Evolutionary conservation across 2,113 vertebrate species (phyloP).

Genomic region (Heptranchias perlo): DNA sequence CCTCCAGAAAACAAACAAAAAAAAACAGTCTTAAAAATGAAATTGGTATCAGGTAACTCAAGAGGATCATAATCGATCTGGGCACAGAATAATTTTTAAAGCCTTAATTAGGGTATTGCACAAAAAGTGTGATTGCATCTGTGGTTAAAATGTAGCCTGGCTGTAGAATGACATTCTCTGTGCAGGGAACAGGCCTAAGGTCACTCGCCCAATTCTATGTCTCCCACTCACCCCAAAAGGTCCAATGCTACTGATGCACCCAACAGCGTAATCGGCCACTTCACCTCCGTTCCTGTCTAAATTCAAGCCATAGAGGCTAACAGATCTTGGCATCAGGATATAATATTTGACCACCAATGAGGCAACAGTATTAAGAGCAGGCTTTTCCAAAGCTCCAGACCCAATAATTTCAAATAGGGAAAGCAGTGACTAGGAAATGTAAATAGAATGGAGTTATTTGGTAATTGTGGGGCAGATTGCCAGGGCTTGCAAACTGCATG

Average conservation of each 20-base stretch:
- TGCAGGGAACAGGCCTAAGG: neutral
- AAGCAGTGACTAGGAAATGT: neutral
- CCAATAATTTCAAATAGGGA: neutral
- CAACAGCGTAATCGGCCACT: neutral
- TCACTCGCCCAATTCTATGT: neutral
- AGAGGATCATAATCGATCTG: neutral
- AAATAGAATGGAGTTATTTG: neutral
- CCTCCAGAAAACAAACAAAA: slow-evolving; percentile 99
- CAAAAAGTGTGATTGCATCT: neutral
- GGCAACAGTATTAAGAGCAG: neutral
- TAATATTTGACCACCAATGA: neutral
- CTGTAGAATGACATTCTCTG: neutral
- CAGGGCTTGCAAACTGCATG: neutral
- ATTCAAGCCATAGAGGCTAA: neutral
- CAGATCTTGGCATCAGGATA: neutral
- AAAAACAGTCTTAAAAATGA: slow-evolving; percentile 92
- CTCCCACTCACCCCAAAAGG: neutral
- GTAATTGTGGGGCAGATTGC: neutral
- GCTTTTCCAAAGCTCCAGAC: neutral
- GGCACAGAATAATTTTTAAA: neutral
- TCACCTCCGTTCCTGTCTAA: neutral
- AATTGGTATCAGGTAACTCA: neutral
- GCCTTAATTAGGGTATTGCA: neutral
- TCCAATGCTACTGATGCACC: neutral
- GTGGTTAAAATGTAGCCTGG: neutral